Conservation (phyloP, 1,140 invertebrate species). For the Lanistes nyassanus region DNA sequence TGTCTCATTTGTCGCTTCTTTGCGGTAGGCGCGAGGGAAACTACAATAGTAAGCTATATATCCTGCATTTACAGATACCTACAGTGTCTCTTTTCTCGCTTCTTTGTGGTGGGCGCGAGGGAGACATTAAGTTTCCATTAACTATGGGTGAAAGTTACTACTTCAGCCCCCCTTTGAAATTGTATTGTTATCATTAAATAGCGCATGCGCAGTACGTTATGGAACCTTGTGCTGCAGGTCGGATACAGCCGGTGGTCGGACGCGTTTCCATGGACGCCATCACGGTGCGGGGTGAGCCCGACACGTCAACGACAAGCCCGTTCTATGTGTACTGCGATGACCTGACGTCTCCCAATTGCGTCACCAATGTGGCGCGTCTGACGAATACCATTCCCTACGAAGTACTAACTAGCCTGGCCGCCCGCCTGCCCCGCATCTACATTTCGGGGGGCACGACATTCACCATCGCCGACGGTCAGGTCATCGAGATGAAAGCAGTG, state of each 20-base stretch:
- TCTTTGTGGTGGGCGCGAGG: too few relatives aligned
- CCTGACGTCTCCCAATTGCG: conserved; percentile 35
- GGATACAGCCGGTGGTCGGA: conserved; percentile 41
- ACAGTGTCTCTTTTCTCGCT: too few relatives aligned
- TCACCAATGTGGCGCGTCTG: conserved; percentile 28
- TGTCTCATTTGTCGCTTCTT: too few relatives aligned
- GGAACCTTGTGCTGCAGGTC: conserved; percentile 30
- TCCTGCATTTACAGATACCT: too few relatives aligned
- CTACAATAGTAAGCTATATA: too few relatives aligned
- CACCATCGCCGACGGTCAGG: not conserved
- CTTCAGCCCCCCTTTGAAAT: too few relatives aligned
- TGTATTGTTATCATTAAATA: too few relatives aligned
- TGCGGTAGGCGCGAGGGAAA: too few relatives aligned
- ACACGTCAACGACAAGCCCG: not conserved
- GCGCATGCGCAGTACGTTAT: too few relatives aligned
- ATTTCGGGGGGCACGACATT: conserved; percentile 6
- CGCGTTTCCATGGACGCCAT: conserved; percentile 52
- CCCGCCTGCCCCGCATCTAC: conserved; percentile 41
- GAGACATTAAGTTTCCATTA: too few relatives aligned
- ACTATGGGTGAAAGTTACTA: too few relatives aligned
- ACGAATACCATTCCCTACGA: conserved; percentile 46
- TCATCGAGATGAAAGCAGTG: too few relatives aligned
- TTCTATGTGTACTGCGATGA: conserved; percentile 42
- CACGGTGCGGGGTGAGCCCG: conserved; percentile 36
- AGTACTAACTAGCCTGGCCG: conserved; percentile 36